These are phyloP conservation scores for Dinoponera quadriceps DNA, from an alignment of 1,140 invertebrate genomes.

Conservation along the genomic window DNA sequence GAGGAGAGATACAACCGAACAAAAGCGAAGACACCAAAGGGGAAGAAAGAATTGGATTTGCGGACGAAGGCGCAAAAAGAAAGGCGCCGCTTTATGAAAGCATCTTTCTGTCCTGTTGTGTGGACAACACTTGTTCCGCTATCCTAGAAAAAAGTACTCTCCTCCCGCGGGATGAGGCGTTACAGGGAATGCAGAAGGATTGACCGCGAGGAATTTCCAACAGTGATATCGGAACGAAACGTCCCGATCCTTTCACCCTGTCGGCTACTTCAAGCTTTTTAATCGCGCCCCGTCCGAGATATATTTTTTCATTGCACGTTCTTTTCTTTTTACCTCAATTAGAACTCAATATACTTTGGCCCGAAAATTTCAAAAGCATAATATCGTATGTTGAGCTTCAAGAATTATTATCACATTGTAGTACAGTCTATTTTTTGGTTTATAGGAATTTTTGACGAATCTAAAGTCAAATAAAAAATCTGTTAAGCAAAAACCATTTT, in stretches of 20 bases:
- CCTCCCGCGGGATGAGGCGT: not conserved
- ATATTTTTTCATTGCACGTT: conserved; percentile 25
- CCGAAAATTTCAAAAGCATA: not conserved
- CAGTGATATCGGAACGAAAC: conserved; percentile 59
- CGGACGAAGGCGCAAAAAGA: conserved; percentile 58
- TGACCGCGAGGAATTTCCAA: conserved; percentile 42
- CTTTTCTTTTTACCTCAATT: conserved; percentile 50
- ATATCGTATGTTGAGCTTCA: not conserved
- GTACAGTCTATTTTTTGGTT: too few relatives aligned
- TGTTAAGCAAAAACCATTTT: too few relatives aligned
- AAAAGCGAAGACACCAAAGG: conserved; percentile 45
- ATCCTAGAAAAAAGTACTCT: conserved; percentile 16
- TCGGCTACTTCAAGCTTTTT: conserved; percentile 51
- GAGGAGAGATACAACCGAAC: conserved; percentile 60
- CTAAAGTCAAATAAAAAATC: too few relatives aligned
- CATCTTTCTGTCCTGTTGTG: conserved; percentile 47
- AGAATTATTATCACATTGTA: too few relatives aligned
- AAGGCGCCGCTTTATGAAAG: conserved; percentile 67
- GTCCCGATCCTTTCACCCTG: conserved; percentile 33
- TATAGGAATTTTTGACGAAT: too few relatives aligned
- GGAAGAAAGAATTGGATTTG: conserved; percentile 59
- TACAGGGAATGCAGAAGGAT: conserved; percentile 44
- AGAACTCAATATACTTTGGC: conserved; percentile 25
- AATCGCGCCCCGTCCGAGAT: conserved; percentile 43
- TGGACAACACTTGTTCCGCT: conserved; percentile 54